Base-by-base conservation (phyloP, 2,797 vertebrate genomes). In the Yasuhikotakia modesta region DNA sequence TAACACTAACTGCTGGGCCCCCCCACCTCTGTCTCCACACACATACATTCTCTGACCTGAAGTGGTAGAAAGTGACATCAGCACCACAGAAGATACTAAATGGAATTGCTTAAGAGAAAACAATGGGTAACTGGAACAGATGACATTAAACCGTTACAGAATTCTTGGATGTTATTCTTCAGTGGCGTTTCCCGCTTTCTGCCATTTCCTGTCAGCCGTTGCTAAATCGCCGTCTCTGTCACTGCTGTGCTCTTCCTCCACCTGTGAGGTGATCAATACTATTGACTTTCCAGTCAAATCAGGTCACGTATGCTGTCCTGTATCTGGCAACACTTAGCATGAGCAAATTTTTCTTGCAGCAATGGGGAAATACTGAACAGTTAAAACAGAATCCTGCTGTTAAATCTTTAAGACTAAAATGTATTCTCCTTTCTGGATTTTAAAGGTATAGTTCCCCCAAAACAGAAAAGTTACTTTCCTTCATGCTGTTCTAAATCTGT, bases 1-100 rank as follows among this genome's bases (percentile, higher is more conserved):
- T 95, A 95, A 96, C 89, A 88, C 82, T 82, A 74, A 80, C 89
- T 32, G 92, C 93, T 27, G 79, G 30, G 92, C 94, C 86, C 73
- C 39, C 45, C 63, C 55, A 32, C 75, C 4, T 90, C 91, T 88
- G 88, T 86, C 90, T 79, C 83, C 79, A 80, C 71, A 78, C 81
- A 72, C 64, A 80, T 66, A 84, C 79, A 86, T 80, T 84, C 79
- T 69, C 46, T 64, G 13, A 82, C 35, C 46, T 70, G 68, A 82
- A 85, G 70, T 81, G 82, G 83, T 90, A 92, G 88, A 88, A 91
- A 91, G 93, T 81, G 88, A 89, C 82, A 79, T 88, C 82, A 70
- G 63, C 73, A 2, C 14, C 75, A 73, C 30, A 61, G 65, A 74
- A 52, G 57, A 43, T n/a, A 19, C 32, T 27, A 1, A 46, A 48